phyloP scores from a whole-genome alignment of 1,140 invertebrate genomes.

The Danaus plexippus region DNA sequence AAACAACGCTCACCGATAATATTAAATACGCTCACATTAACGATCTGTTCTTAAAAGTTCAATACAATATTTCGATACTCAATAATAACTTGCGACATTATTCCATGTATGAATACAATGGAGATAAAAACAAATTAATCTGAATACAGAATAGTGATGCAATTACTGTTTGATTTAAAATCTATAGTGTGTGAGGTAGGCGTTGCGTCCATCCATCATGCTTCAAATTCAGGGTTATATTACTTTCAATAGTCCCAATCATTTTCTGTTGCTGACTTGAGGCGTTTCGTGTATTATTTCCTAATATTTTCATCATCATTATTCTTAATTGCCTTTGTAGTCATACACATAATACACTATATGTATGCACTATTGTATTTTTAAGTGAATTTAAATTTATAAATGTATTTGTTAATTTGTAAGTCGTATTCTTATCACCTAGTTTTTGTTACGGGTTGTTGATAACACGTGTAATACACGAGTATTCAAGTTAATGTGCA shows the following conservation, averaged over 20 bases:
- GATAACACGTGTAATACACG: no score
- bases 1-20: not conserved
- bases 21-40: no score
- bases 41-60: no score
- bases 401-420: no score
- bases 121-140: slow-evolving; percentile 4
- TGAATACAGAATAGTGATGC: slow-evolving; percentile 19
- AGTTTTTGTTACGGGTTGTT: no score
- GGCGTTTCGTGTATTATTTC: slow-evolving; percentile 9
- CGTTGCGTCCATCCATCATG: slow-evolving; percentile 21
- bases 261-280: slow-evolving; percentile 21
- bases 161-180: slow-evolving; percentile 24
- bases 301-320: slow-evolving; percentile 13
- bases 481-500: no score
- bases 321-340: slow-evolving; percentile 5
- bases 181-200: slow-evolving; percentile 15
- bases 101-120: no score
- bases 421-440: no score
- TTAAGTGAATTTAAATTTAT: no score
- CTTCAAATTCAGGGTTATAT: slow-evolving; percentile 21
- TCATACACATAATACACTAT: not conserved
- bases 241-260: slow-evolving; percentile 26
- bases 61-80: no score
- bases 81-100: no score
- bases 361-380: not conserved